Evolutionary conservation across 2,797 vertebrate species (phyloP).

Genomic region (Miichthys miiuy): DNA sequence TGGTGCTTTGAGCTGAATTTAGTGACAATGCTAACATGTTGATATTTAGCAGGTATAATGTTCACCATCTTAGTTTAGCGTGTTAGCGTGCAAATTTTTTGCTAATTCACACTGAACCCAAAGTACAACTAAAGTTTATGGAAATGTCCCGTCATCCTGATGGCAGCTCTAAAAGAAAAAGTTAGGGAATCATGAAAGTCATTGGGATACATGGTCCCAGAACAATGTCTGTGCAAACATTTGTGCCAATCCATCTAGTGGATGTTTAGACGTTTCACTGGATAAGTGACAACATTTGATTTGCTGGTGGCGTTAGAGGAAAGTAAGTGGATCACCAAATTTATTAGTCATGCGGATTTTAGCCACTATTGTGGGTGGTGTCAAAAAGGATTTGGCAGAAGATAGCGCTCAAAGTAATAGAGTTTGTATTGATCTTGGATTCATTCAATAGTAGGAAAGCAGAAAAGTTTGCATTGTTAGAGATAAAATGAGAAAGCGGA

Average conservation of each 20-base stretch:
- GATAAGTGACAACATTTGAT: background rate
- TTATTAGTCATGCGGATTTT: background rate
- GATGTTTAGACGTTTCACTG: background rate
- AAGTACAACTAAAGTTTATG: background rate
- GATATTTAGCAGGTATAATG: too few species aligned
- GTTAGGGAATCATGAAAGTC: background rate
- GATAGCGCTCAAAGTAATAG: background rate
- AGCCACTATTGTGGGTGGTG: background rate
- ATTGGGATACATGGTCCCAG: background rate
- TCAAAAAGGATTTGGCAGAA: background rate
- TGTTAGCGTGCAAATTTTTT: too few species aligned
- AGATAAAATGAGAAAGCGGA: background rate
- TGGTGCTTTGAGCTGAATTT: too few species aligned
- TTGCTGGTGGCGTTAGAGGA: background rate
- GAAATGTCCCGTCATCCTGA: background rate
- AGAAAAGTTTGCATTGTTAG: background rate
- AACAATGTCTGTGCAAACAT: background rate
- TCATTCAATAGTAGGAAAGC: background rate
- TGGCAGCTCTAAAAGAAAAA: background rate
- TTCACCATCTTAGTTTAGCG: too few species aligned
- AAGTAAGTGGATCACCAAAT: background rate
- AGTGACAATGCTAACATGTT: too few species aligned
- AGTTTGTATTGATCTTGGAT: constrained; percentile 2
- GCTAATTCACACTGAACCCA: too few species aligned
- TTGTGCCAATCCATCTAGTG: background rate